Base-by-base conservation (phyloP, 1,140 invertebrate species). In the Calephelis virginiensis region DNA sequence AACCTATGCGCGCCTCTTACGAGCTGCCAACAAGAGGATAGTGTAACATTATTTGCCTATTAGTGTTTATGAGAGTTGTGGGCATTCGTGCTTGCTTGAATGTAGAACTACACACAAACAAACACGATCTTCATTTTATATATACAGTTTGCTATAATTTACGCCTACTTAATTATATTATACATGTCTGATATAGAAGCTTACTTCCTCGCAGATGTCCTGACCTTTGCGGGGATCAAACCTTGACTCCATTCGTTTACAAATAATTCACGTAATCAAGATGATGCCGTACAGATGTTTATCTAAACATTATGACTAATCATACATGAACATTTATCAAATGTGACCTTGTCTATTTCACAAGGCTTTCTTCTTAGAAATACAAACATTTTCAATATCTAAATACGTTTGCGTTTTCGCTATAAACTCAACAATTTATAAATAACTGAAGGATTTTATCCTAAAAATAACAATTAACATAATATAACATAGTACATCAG, bases 231-330 rank as follows among this genome's bases (percentile, higher is more conserved):
- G 37, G 5, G 53, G 38, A n/a, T 59, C 28, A 28, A 59, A 59
- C 53, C 53, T 59, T 59, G 53, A 59, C 53, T 56, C 10, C 53
- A 56, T 56, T 56, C 53, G 53, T 56, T 56, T 56, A 56, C 53
- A 56, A 56, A 56, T 56, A 56, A 56, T 56, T 56, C 53, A 56
- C 53, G 53, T 56, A 56, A 56, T 56, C 53, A 56, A 37, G 53
- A 56, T 56, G 53, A 17, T 56, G 53, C 53, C 53, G 28, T 43
- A 43, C 53, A 56, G 28, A 56, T 56, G 53, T 56, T 8, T 17
- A 17, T 14, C 40, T 43, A 43, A 13, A 14, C 17, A 56, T 37
- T 56, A 28, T 56, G 53, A 56, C 53, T 56, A 56, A 56, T 56
- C 38, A 56, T 28, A 56, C 37, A 56, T 56, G 8, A 17, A 56